Percentiles rank a stretch among this genome's conserved stretches.
Conservation (phyloP, 2,797 vertebrate species). For the Oophaga sylvatica region DNA sequence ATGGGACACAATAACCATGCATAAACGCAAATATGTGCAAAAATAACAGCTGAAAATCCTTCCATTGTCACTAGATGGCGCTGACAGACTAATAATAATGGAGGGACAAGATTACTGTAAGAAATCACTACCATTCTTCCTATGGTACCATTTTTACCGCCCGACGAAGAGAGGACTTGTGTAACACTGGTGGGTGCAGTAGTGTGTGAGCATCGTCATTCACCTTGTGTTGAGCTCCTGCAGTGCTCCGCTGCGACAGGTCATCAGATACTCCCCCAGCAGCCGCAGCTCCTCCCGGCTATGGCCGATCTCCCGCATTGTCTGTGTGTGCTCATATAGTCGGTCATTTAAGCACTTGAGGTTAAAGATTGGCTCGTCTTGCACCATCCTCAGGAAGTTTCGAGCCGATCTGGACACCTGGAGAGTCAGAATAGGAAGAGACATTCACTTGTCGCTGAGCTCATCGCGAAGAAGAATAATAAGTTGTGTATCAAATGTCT, state of each 20-base stretch:
- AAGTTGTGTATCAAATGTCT: background rate
- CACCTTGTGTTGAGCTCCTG: slow-evolving; percentile 81
- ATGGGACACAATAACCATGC: too few relatives aligned
- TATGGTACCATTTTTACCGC: too few relatives aligned
- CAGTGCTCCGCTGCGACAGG: slow-evolving; percentile 87
- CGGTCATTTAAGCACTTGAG: slow-evolving; percentile 84
- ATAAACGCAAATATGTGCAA: too few relatives aligned
- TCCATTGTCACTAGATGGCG: too few relatives aligned
- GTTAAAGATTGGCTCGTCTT: slow-evolving; percentile 86
- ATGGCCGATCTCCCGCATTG: slow-evolving; percentile 76
- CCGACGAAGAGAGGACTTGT: too few relatives aligned
- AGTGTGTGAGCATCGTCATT: slow-evolving; percentile 7
- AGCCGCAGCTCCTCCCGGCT: slow-evolving; percentile 85
- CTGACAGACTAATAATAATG: too few relatives aligned
- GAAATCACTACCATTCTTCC: too few relatives aligned
- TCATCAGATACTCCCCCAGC: slow-evolving; percentile 88
- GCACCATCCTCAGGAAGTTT: slow-evolving; percentile 81
- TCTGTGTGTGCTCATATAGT: slow-evolving; percentile 81
- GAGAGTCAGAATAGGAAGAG: background rate
- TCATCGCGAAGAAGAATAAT: background rate
- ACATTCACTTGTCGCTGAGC: background rate
- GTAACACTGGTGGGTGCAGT: background rate
- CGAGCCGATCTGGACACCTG: slow-evolving; percentile 87
- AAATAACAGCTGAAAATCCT: too few relatives aligned
- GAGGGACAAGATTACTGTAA: too few relatives aligned